Evolutionary conservation across 2,113 vertebrate genomes (phyloP).

Genomic region (Ceratotherium simum): DNA sequence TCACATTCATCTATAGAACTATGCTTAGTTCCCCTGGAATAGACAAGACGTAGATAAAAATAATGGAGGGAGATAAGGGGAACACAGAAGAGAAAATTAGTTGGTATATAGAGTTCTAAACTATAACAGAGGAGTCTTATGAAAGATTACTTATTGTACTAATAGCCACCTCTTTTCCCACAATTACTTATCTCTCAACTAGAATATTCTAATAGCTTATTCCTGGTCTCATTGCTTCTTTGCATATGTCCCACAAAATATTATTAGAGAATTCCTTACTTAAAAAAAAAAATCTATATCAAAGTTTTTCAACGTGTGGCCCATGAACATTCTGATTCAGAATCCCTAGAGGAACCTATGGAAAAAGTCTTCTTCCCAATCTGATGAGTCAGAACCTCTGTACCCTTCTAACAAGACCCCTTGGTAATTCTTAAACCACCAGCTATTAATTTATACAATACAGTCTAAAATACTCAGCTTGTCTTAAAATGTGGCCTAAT

Average conservation of each 20-base stretch:
- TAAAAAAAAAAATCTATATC: background rate
- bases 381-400: background rate
- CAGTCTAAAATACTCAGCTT: background rate
- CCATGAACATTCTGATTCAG: background rate
- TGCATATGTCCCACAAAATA: background rate
- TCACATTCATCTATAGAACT: background rate
- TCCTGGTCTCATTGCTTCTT: background rate
- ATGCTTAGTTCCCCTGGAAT: background rate
- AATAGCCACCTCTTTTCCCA: background rate
- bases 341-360: background rate
- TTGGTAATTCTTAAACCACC: background rate
- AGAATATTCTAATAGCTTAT: slow-evolving; percentile 15
- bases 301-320: background rate
- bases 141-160: background rate
- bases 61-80: background rate
- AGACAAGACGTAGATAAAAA: background rate
- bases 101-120: background rate
- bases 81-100: background rate
- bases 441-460: background rate
- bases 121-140: background rate
- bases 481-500: background rate
- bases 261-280: background rate
- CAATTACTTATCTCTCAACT: background rate
- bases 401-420: background rate
- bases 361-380: background rate